Percentiles rank a stretch among this genome's conserved stretches.
phyloP scores from a whole-genome alignment of 2,888 invertebrate genomes.

The Cremastinae sp. region DNA sequence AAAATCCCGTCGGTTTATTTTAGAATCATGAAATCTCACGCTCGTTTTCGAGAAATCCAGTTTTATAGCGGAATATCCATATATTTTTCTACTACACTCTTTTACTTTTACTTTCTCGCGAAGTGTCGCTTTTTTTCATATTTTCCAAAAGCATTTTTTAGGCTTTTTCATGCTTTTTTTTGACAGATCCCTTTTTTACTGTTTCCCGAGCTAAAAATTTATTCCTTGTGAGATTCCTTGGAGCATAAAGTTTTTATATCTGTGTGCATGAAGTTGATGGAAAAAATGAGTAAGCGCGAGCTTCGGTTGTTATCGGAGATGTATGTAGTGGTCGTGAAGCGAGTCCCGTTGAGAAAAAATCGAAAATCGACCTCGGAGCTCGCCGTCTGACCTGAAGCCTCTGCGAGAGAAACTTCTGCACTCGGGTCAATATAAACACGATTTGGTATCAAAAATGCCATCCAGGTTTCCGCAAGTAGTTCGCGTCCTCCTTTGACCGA shows the following conservation, averaged over 20 bases:
- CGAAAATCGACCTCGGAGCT: conserved; percentile 10
- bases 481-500: conserved; percentile 49
- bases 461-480: conserved; percentile 43
- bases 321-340: conserved; percentile 24
- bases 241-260: too few species aligned
- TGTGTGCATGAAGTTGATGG: too few species aligned
- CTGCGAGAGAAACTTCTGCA: conserved; percentile 15
- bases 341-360: conserved; percentile 26
- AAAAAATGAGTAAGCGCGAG: too few species aligned
- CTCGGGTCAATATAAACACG: conserved; percentile 43
- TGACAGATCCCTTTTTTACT: too few species aligned
- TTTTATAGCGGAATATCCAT: neutral
- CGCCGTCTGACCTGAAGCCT: conserved; percentile 24
- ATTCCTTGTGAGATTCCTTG: too few species aligned
- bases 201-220: too few species aligned
- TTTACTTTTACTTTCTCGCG: neutral
- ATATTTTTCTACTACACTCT: too few species aligned
- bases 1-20: conserved; percentile 14
- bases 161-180: too few species aligned
- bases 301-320: neutral
- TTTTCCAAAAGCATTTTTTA: neutral
- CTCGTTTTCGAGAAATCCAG: neutral
- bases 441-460: conserved; percentile 21
- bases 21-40: neutral
- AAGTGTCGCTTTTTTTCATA: neutral